Percentiles rank a stretch among this genome's conserved stretches.
Conservation (phyloP, 30 jellyfish, hydroid and myxozoan species). For the Turritopsis dohrnii region DNA sequence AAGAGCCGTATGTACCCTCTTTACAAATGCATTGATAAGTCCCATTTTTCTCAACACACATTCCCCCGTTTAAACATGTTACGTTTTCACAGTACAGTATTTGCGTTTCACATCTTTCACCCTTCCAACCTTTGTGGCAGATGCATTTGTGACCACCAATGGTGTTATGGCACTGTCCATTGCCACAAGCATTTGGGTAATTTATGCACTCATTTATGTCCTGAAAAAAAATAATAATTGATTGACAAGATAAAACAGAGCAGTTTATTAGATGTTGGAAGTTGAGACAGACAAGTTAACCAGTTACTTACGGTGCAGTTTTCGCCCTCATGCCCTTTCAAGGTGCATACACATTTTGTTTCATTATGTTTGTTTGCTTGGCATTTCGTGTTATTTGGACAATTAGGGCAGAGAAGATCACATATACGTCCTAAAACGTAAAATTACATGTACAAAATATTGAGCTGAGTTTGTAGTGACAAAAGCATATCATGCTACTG, state of each 20-base stretch:
- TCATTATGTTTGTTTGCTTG: too few relatives aligned
- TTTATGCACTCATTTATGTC: neutral
- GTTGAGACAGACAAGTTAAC: neutral
- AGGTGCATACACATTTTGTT: neutral
- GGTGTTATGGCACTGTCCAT: neutral
- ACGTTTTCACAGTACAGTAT: neutral
- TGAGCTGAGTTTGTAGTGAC: too few relatives aligned
- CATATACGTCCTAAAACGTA: neutral
- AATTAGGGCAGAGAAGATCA: neutral
- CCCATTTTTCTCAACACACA: constrained; percentile 17
- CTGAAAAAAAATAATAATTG: too few relatives aligned
- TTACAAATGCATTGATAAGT: neutral
- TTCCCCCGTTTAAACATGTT: constrained; percentile 17
- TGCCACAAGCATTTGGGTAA: neutral
- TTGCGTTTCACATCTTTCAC: neutral
- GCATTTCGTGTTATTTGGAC: neutral
- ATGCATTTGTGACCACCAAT: constrained; percentile 1
- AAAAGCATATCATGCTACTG: too few relatives aligned
- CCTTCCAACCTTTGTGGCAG: neutral
- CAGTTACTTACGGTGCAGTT: neutral
- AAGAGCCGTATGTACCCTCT: neutral
- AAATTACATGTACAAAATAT: too few relatives aligned
- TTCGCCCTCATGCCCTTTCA: neutral
- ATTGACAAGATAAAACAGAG: too few relatives aligned
- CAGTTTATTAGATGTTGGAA: too few relatives aligned